Evolutionary conservation across 2,888 invertebrate species (phyloP).

Genomic region (Macrosoma leucophasiata): DNA sequence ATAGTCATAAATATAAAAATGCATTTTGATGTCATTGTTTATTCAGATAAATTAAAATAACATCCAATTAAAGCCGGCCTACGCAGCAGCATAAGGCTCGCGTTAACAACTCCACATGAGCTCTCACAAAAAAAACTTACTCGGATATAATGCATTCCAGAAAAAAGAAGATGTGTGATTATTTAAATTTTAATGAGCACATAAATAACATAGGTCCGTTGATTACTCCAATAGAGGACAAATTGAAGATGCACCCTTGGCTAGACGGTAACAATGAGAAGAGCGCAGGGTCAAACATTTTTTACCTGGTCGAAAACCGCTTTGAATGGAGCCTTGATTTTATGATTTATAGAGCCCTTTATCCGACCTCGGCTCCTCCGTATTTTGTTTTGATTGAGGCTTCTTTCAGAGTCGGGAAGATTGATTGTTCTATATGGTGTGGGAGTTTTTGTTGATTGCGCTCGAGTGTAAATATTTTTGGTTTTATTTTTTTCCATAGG

Average conservation of each 20-base stretch:
- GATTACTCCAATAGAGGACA: slow-evolving; percentile 65
- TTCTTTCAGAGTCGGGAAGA: slow-evolving; percentile 66
- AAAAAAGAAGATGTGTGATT: slow-evolving; percentile 49
- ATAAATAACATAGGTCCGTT: slow-evolving; percentile 59
- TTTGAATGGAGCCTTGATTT: slow-evolving; percentile 70
- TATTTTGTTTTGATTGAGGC: slow-evolving; percentile 73
- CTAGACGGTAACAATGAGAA: slow-evolving; percentile 43
- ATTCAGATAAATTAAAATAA: slow-evolving; percentile 36
- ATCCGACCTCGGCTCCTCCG: slow-evolving; percentile 61
- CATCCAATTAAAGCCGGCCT: slow-evolving; percentile 57
- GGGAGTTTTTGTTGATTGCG: slow-evolving; percentile 65
- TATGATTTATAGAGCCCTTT: slow-evolving; percentile 73
- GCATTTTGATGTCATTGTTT: slow-evolving; percentile 18
- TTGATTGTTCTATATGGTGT: slow-evolving; percentile 70
- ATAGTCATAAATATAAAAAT: slow-evolving; percentile 12
- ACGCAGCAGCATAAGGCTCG: slow-evolving; percentile 30
- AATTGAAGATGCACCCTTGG: slow-evolving; percentile 64
- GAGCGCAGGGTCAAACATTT: slow-evolving; percentile 58
- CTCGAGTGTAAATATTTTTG: slow-evolving; percentile 62
- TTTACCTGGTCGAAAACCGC: slow-evolving; percentile 60
- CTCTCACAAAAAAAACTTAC: slow-evolving; percentile 23
- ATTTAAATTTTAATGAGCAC: slow-evolving; percentile 66
- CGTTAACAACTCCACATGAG: slow-evolving; percentile 14
- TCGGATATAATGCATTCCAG: slow-evolving; percentile 25
- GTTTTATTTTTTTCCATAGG: too few species aligned